A percentile compares a stretch with the other conserved stretches of the same genome.
Evolutionary conservation across 2,888 invertebrate genomes (phyloP).

Genomic region (Camponotus fellah): DNA sequence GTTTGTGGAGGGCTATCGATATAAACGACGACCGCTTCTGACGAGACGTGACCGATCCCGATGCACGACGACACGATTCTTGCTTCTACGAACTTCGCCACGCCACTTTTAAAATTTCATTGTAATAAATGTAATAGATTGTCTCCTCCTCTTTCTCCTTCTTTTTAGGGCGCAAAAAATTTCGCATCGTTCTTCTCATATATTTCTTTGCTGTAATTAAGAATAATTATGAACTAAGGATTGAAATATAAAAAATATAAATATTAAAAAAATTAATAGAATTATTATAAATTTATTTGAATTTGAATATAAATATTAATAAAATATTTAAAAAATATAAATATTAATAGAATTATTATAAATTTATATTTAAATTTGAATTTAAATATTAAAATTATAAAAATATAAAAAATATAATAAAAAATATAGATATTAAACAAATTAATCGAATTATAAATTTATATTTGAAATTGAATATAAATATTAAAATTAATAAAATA

Average conservation of each 20-base stretch:
- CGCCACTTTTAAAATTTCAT: neutral
- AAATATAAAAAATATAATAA: no score
- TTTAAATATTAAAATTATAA: no score
- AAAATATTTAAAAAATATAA: no score
- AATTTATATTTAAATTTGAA: no score
- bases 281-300: neutral
- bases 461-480: no score
- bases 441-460: neutral
- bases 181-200: neutral
- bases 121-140: neutral
- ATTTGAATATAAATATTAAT: no score
- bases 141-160: neutral
- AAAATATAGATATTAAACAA: neutral
- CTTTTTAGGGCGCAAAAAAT: neutral
- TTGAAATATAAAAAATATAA: neutral
- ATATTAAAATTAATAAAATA: no score
- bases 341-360: no score
- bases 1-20: constrained; percentile 45
- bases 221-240: no score
- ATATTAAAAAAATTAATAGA: no score
- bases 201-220: neutral
- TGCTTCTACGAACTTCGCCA: no score
- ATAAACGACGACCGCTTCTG: constrained; percentile 21
- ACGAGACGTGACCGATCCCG: constrained; percentile 46
- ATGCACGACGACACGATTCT: neutral